Evolutionary conservation across 2,113 vertebrate genomes (phyloP).

Genomic region (Heloderma charlesbogerti): DNA sequence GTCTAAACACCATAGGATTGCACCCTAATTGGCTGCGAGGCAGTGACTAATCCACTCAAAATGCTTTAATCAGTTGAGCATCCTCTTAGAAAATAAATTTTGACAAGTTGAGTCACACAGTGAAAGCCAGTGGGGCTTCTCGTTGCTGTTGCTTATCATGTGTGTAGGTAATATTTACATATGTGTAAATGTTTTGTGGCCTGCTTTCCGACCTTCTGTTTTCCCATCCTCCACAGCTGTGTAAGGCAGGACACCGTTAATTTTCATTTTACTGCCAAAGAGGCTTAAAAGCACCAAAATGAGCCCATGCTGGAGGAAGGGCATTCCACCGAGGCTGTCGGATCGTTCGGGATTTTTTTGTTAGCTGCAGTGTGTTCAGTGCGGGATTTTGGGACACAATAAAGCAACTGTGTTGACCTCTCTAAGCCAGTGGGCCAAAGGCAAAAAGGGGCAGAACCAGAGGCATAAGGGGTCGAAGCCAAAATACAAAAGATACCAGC

Average conservation of each 20-base stretch:
- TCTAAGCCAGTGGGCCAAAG: too few relatives aligned
- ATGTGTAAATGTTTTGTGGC: background rate
- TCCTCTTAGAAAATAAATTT: background rate
- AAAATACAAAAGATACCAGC: too few relatives aligned
- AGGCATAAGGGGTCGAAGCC: too few relatives aligned
- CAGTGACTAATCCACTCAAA: background rate
- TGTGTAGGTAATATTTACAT: too few relatives aligned
- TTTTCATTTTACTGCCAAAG: background rate
- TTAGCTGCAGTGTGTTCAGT: background rate
- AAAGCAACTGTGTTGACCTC: background rate
- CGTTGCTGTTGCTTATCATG: background rate
- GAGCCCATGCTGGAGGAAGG: too few relatives aligned
- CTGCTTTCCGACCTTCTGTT: background rate
- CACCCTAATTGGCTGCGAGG: too few relatives aligned
- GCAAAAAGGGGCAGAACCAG: too few relatives aligned
- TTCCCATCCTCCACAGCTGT: background rate
- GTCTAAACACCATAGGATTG: too few relatives aligned
- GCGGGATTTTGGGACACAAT: background rate
- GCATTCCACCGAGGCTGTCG: background rate
- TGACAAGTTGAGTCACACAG: background rate
- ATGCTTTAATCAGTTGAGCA: background rate
- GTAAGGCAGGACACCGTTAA: background rate
- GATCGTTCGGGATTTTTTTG: too few relatives aligned
- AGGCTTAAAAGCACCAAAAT: background rate
- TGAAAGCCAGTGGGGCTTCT: background rate